Evolutionary conservation across 1,140 invertebrate species (phyloP), one percentile per base, ranked within the genome.

Genomic region (Hycleus cichorii): DNA sequence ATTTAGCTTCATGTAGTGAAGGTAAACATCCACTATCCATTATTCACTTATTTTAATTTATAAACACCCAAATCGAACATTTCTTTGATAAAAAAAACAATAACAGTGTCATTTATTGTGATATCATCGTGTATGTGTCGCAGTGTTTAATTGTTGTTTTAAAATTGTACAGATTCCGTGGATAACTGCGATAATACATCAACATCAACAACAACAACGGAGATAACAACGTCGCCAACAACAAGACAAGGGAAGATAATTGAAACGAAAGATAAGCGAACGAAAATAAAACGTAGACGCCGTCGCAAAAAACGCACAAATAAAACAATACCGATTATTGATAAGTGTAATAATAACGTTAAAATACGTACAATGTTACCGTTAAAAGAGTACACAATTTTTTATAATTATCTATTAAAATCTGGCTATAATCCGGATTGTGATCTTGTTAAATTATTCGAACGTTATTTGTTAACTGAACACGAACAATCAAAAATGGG

Each of bases 1-100:
- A 84, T 67, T 76, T 94, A 58, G 86, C 86, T 44, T 86, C 88
- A 46, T 88, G 87, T 71, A 85, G 84, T 59, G 86, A 90, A 80
- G 91, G 81, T 79, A 47, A 25, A 45, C 11, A 27, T 52, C 8
- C 6, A 38, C 27, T 3, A 40, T 11, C 43, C 18, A 8, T 44
- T 26, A n/a, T 24, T 26, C 45, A 9, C 11, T 10, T 11, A 9
- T n/a, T 10, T 42, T 42, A 7, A n/a, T 10, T 39, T 39, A 10
- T 7, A 42, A 42, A 42, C 4, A 10, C 40, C 4, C 2, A 49
- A 4, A 39, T 12, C 4, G 18, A 18, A 18, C 18, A 18, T 18
- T 18, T 18, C 18, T 18, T 18, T 18, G 18, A 18, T 18, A 18
- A 18, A 18, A 49, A 39, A 12, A 38, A 25, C n/a, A 49, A 39